Evolutionary conservation across 2,888 invertebrate species (phyloP), one percentile per base, ranked within the genome.

Genomic region (Limnephilus lunatus): DNA sequence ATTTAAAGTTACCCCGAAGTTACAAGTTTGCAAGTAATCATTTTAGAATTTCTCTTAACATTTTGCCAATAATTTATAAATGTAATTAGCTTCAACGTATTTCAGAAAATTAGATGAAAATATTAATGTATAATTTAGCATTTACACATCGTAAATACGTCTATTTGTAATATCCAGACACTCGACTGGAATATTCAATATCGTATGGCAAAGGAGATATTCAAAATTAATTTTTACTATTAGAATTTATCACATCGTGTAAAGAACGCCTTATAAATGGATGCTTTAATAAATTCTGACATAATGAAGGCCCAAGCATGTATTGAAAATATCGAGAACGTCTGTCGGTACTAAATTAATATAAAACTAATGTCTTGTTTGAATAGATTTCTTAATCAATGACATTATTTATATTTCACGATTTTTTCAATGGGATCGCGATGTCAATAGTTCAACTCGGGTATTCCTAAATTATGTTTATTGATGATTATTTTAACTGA

Each of bases 381-480:
- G 68, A 7, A 68, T 25, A 68, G 25, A 68, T 68, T 68, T 68
- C 68, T 68, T 68, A 68, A 68, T 68, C 68, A 68, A 25, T 68
- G 68, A 68, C n/a, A 68, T 68, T 68, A 68, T 68, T 68, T 68
- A 68, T 68, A n/a, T 68, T n/a, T 25, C 68, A 68, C 68, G 68
- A 68, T 68, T 68, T 68, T 68, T 68, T 68, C 68, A 68, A n/a
- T 68, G 0, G 68, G 68, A 68, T 68, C 68, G 68, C 68, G 9
- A 68, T 68, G 68, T 68, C 68, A 68, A 68, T 68, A 68, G 68
- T 68, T 68, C 68, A 68, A n/a, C 68, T 68, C 68, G 25, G 68
- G 68, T 68, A 68, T 68, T 68, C 68, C n/a, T 68, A n/a, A 68
- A 68, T 68, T 68, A 68, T 68, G 68, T 68, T 68, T 68, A 68